phyloP scores from a whole-genome alignment of 2,888 invertebrate species.

The Unio pictorum region DNA sequence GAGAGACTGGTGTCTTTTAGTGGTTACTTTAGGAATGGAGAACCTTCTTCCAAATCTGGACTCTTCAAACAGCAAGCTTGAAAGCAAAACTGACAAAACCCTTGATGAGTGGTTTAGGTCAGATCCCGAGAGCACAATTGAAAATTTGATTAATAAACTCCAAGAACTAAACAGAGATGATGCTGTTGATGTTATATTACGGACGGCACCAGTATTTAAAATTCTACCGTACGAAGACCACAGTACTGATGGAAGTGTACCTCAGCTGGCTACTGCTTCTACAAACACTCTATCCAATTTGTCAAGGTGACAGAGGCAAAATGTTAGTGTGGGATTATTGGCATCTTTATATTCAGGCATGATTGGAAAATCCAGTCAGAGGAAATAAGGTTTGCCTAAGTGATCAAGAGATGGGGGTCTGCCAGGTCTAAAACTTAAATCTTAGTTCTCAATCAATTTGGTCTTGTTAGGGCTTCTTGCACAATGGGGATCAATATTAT shows the following conservation, averaged over 20 bases:
- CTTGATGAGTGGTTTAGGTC: constrained; percentile 74
- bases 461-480: too few species aligned
- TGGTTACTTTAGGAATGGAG: constrained; percentile 74
- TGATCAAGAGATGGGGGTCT: too few species aligned
- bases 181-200: constrained; percentile 76
- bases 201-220: constrained; percentile 67
- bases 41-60: constrained; percentile 75
- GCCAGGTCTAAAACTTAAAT: too few species aligned
- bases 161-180: constrained; percentile 78
- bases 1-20: constrained; percentile 76
- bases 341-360: too few species aligned
- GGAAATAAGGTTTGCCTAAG: too few species aligned
- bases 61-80: constrained; percentile 54
- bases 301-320: constrained; percentile 47
- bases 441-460: too few species aligned
- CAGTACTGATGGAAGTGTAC: constrained; percentile 49
- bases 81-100: constrained; percentile 72
- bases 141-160: constrained; percentile 76
- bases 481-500: too few species aligned
- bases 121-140: constrained; percentile 72
- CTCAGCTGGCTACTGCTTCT: constrained; percentile 52
- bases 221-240: constrained; percentile 57
- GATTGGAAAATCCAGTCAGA: too few species aligned
- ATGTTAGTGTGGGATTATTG: neutral
- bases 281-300: constrained; percentile 62